These are phyloP conservation scores for Hirtodrosophila alboralis DNA, from an alignment of 2,888 invertebrate genomes.

Conservation along the genomic window DNA sequence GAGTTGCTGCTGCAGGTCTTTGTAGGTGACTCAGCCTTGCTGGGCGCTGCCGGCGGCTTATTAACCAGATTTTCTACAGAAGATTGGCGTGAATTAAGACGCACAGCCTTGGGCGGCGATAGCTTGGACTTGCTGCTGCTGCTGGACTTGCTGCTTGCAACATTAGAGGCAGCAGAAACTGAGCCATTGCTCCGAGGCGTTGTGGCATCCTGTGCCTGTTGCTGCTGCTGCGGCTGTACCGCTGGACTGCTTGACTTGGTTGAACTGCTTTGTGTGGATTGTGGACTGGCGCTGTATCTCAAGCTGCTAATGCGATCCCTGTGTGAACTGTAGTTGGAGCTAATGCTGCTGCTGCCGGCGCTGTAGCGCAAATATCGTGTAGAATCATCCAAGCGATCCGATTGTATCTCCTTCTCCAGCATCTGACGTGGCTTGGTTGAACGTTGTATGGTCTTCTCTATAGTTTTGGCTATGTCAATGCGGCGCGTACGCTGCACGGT, in stretches of 20 bases:
- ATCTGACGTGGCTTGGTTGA: conserved; percentile 86
- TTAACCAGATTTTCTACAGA: conserved; percentile 80
- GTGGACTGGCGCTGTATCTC: conserved; percentile 79
- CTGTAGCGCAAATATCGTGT: conserved; percentile 88
- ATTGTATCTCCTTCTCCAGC: conserved; percentile 90
- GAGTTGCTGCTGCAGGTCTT: conserved; percentile 78
- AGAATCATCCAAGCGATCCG: conserved; percentile 89
- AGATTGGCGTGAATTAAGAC: conserved; percentile 78
- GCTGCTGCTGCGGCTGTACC: conserved; percentile 29
- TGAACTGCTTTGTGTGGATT: conserved; percentile 44
- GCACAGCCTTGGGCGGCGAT: conserved; percentile 80
- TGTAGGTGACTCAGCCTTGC: conserved; percentile 82
- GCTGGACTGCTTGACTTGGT: conserved; percentile 53
- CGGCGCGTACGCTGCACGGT: conserved; percentile 87
- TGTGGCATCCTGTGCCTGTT: conserved; percentile 22
- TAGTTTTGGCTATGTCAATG: conserved; percentile 89
- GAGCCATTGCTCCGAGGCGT: conserved; percentile 31
- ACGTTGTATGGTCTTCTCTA: conserved; percentile 89
- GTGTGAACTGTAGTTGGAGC: conserved; percentile 84
- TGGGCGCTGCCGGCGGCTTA: conserved; percentile 67
- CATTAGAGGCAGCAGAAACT: conserved; percentile 1
- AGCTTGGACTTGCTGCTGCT: conserved; percentile 77
- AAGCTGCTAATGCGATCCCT: conserved; percentile 83
- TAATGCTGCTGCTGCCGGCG: conserved; percentile 85
- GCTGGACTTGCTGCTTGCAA: conserved; percentile 26